Evolutionary conservation across 2,888 invertebrate genomes (phyloP), one percentile per base, ranked within the genome.

Genomic region (Hemicrepidius hirtus): DNA sequence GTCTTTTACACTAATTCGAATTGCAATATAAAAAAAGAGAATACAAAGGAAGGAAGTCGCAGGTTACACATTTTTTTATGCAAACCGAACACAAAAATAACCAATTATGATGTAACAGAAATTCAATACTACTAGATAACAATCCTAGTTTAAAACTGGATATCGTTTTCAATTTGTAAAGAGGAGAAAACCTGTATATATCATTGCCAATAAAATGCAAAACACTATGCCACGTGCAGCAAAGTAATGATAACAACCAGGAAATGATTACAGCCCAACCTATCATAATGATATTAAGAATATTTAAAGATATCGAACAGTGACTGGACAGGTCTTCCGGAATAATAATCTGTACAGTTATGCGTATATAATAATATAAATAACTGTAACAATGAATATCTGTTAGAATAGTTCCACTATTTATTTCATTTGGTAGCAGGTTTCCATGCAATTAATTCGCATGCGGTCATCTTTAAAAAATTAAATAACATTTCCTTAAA

Each of bases 301-400:
- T 7, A 40, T 13, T 40, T 40, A 13, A 40, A 40, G n/a, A 49
- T 49, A 49, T 49, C 49, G 49, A 18, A 20, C 10, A 18, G n/a
- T n/a, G n/a, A n/a, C 21, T 1, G 3, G 9, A 5, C 12, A 9
- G 24, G 20, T 16, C 20, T 49, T 49, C 32, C 55, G 55, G 55
- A 55, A 16, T 35, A 55, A 55, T 49, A 49, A 16, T 16, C 16
- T 32, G 7, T 9, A 55, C 32, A 55, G 55, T 55, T 55, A 55
- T 35, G 55, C 55, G 32, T 55, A 32, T 55, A 9, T 13, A 55
- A 55, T 10, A 55, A 32, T 28, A 16, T 32, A 55, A 16, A 55
- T 55, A 55, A 55, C 16, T 28, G 32, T 55, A 55, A 55, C 32
- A 32, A 55, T 16, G 55, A 16, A 55, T 32, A 35, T 55, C 55